Evolutionary conservation across 2,888 invertebrate genomes (phyloP).

Genomic region (Stramonita haemastoma): DNA sequence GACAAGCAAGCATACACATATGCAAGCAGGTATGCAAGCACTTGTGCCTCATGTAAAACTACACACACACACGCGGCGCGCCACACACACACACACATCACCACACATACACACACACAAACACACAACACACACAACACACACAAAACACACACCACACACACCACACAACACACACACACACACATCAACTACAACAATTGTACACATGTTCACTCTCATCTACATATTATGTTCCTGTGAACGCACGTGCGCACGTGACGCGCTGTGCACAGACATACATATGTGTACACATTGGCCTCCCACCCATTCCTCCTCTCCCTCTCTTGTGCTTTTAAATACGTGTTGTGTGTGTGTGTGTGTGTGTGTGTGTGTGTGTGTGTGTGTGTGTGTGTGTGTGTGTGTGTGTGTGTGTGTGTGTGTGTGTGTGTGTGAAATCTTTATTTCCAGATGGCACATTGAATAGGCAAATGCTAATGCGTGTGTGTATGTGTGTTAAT

Average conservation of each 20-base stretch:
- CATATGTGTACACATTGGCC: too few species aligned
- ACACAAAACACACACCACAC: background rate
- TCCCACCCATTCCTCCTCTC: too few species aligned
- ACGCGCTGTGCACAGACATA: too few species aligned
- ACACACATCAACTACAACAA: too few species aligned
- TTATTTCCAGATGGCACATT: too few species aligned
- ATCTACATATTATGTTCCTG: too few species aligned
- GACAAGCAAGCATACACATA: background rate
- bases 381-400: background rate
- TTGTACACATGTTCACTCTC: too few species aligned
- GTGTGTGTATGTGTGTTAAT: background rate
- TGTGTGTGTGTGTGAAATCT: background rate
- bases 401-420: background rate
- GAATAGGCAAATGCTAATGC: too few species aligned
- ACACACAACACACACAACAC: background rate
- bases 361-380: background rate
- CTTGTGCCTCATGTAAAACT: background rate
- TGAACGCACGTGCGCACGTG: too few species aligned
- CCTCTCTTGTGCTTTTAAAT: background rate
- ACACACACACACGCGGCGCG: background rate
- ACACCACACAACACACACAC: background rate
- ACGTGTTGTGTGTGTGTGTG: background rate
- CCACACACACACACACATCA: background rate
- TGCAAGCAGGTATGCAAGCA: background rate
- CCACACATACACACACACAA: background rate